These are phyloP conservation scores for Myanophis thanlyinensis DNA, from an alignment of 2,113 vertebrate genomes.

Conservation along the genomic window DNA sequence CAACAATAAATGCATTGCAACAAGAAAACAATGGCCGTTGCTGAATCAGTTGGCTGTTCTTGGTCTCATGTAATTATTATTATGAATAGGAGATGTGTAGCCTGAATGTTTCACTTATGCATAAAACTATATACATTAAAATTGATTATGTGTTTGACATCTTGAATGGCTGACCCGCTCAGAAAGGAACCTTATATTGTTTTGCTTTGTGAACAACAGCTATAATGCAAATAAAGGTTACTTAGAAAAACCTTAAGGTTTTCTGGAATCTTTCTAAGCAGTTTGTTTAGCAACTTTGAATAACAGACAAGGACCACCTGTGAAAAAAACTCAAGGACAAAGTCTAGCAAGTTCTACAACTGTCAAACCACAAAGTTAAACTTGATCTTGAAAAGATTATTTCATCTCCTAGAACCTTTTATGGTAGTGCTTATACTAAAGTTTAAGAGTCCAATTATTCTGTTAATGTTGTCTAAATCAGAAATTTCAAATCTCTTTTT, in stretches of 20 bases:
- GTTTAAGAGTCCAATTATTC: neutral
- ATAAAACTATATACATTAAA: neutral
- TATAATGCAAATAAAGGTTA: neutral
- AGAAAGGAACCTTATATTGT: neutral
- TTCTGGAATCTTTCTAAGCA: neutral
- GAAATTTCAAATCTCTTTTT: neutral
- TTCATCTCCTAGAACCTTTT: too few species aligned
- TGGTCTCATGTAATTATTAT: neutral
- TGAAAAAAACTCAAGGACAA: neutral
- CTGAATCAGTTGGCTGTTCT: neutral
- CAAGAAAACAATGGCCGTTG: neutral
- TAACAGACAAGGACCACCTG: neutral
- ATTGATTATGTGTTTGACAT: neutral
- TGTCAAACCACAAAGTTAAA: too few species aligned
- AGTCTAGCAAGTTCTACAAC: neutral
- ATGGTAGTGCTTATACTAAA: too few species aligned
- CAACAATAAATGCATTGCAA: neutral
- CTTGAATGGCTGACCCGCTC: neutral
- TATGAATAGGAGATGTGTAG: neutral
- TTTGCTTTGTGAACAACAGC: neutral
- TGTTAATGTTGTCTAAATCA: neutral
- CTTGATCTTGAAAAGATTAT: neutral
- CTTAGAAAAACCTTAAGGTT: neutral
- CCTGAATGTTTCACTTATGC: neutral
- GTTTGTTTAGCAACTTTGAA: neutral